Evolutionary conservation across 1,140 invertebrate species (phyloP), one percentile per base, ranked within the genome.

Genomic region (Homarus americanus): DNA sequence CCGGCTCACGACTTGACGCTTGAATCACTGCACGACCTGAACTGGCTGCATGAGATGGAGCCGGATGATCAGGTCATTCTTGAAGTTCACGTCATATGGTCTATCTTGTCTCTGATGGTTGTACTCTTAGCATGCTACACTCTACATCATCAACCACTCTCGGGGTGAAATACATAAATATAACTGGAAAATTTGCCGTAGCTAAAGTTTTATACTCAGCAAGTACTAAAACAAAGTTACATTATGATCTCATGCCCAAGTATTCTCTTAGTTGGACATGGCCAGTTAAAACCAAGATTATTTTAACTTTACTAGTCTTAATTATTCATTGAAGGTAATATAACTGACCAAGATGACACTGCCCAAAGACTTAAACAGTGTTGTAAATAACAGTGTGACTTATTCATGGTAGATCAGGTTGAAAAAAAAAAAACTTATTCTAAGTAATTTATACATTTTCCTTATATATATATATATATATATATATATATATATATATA

Each of bases 51-150:
- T 24, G 69, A 84, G 34, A 93, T 93, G 92, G 92, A 93, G 17
- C 92, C 92, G 7, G 80, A 86, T 40, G 91, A 93, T 38, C 92
- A 93, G 49, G 82, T 89, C 12, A 38, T 93, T 32, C 83, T 93
- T 1, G 92, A 93, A 76, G 92, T 91, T 24, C 92, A 93, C 72
- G 90, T 93, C 53, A 93, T 93, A 40, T 93, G 91, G 91, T 93
- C 92, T n/a, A 91, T 93, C 20, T 76, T 93, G 28, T 86, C 91
- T 24, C 82, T 93, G 24, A 93, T 93, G 92, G 92, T 92, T 38
- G 92, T 92, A 3, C 82, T 92, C 28, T 76, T 93, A 38, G 84
- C 91, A 40, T 87, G 91, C 53, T 91, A 91, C 41, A 83, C 84
- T 38, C 44, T 91, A 9, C 91, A 88, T 53, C 86, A 91, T 80